phyloP scores from a whole-genome alignment of 2,113 vertebrate species.

The Cricetomys ansorgei region DNA sequence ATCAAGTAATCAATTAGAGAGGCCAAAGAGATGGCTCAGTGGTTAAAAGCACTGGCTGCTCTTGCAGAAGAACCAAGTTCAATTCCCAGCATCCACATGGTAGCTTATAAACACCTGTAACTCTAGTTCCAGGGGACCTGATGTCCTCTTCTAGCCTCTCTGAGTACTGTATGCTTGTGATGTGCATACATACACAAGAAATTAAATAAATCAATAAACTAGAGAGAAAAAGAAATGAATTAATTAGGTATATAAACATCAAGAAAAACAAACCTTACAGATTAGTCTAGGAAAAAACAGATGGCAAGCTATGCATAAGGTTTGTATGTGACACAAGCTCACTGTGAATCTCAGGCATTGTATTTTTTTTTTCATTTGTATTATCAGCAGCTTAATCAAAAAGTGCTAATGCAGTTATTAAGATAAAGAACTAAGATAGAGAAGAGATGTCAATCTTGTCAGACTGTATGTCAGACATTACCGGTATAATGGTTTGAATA shows the following conservation, averaged over 20 bases:
- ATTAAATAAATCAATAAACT: background rate
- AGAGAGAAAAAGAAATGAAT: background rate
- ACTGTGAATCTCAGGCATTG: background rate
- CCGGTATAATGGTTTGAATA: background rate
- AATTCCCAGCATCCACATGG: background rate
- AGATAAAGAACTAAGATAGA: background rate
- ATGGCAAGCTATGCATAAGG: background rate
- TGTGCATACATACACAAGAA: background rate
- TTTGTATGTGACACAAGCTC: background rate
- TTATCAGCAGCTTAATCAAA: background rate
- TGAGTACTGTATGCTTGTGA: too few relatives aligned
- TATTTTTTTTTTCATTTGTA: background rate
- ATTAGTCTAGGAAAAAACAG: background rate
- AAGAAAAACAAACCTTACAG: background rate
- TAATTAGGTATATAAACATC: background rate
- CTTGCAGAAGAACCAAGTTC: background rate
- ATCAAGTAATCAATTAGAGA: background rate
- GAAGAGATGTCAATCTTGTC: background rate
- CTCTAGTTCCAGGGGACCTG: too few relatives aligned
- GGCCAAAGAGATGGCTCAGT: background rate
- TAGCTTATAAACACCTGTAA: background rate
- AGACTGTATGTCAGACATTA: background rate
- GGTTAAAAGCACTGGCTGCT: background rate
- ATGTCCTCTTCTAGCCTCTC: background rate
- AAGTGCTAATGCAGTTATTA: background rate